A percentile compares a stretch with the other conserved stretches of the same genome.
phyloP scores from a whole-genome alignment of 2,113 vertebrate species.

The Mobula birostris region DNA sequence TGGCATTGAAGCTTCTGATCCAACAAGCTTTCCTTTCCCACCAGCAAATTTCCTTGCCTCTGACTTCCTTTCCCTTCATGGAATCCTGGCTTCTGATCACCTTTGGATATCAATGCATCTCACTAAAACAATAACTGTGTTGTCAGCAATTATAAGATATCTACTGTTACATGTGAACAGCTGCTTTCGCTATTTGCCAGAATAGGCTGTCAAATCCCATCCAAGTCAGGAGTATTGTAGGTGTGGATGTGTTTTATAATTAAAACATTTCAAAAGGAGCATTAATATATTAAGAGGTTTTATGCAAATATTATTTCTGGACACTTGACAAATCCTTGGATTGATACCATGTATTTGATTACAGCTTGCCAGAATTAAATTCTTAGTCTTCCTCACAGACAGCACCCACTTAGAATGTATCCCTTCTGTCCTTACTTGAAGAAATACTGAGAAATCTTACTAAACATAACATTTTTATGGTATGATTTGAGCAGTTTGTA shows the following conservation, averaged over 20 bases:
- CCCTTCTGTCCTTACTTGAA: neutral
- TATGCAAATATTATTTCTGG: constrained; percentile 1
- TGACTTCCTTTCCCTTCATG: too few species aligned
- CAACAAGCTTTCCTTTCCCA: too few species aligned
- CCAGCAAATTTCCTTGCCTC: too few species aligned
- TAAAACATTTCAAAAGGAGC: neutral
- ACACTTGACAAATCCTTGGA: neutral
- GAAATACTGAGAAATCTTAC: neutral
- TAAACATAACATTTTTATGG: neutral
- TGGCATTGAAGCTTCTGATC: too few species aligned
- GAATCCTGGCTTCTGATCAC: too few species aligned
- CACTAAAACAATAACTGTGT: neutral
- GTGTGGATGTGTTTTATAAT: neutral
- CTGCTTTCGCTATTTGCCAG: neutral
- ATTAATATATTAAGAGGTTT: neutral
- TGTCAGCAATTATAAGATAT: neutral
- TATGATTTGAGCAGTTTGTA: neutral
- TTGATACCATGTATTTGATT: neutral
- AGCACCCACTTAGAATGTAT: neutral
- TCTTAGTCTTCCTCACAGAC: neutral
- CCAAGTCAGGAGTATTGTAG: neutral
- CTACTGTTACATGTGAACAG: neutral
- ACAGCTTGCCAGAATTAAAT: neutral
- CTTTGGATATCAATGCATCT: neutral
- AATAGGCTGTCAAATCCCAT: neutral